Conservation (phyloP, 1,140 invertebrate genomes). For the Platyura marginata region DNA sequence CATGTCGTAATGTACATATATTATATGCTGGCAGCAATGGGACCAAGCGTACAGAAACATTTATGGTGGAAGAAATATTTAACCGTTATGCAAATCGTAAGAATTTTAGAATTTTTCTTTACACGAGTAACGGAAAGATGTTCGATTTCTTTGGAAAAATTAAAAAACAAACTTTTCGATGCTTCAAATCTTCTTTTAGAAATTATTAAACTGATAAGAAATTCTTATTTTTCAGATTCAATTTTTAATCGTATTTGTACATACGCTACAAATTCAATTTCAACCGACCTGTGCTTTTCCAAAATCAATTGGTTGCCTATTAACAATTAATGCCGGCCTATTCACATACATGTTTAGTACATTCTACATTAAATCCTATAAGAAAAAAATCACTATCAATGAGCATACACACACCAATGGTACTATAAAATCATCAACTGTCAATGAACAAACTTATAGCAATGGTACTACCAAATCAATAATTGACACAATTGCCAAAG, state of each 20-base stretch:
- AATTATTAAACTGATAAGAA: no score
- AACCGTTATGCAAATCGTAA: slow-evolving; percentile 64
- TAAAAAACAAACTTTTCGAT: no score
- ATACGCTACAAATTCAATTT: slow-evolving; percentile 39
- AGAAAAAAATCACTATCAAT: no score
- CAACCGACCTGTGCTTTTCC: slow-evolving; percentile 42
- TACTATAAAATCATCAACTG: no score
- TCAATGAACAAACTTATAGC: no score
- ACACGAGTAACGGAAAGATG: no score
- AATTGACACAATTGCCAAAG: no score
- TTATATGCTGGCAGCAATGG: slow-evolving; percentile 63
- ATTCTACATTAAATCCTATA: slow-evolving; percentile 62
- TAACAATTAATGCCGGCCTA: slow-evolving; percentile 51
- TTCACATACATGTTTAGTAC: slow-evolving; percentile 73
- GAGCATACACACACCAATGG: no score
- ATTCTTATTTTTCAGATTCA: slow-evolving; percentile 39
- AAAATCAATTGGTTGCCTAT: slow-evolving; percentile 41
- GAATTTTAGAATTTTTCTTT: no score
- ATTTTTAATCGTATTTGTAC: slow-evolving; percentile 58
- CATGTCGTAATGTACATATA: slow-evolving; percentile 70
- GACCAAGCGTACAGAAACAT: slow-evolving; percentile 64
- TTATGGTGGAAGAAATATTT: slow-evolving; percentile 88
- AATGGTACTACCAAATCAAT: no score
- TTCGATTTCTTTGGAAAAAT: no score
- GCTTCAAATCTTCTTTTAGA: no score